phyloP scores from a whole-genome alignment of 2,113 vertebrate genomes.

The Nestor notabilis region DNA sequence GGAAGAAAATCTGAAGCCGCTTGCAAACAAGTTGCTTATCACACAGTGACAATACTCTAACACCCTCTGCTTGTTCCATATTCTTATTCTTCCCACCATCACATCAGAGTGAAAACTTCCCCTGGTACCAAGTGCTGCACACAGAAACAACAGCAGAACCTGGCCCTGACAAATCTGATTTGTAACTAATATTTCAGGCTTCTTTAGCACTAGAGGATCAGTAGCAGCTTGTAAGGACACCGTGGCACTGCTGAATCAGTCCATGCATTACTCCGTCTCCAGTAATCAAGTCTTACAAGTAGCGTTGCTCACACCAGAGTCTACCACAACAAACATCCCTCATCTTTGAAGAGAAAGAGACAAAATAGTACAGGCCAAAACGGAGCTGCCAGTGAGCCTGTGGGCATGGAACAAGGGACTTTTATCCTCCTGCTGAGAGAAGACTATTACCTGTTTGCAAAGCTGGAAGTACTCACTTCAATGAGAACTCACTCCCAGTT shows the following conservation, averaged over 20 bases:
- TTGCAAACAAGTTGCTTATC: conserved; percentile 19
- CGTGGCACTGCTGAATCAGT: not conserved
- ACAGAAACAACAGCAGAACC: not conserved
- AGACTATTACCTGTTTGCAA: not conserved
- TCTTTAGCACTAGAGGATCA: not conserved
- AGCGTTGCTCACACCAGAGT: not conserved
- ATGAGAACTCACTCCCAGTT: too few relatives aligned
- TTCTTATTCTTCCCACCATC: not conserved
- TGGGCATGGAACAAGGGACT: not conserved
- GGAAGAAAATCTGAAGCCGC: conserved; percentile 5
- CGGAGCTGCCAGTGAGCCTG: not conserved
- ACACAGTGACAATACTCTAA: not conserved
- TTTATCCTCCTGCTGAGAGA: not conserved
- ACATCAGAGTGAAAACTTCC: not conserved
- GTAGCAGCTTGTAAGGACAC: not conserved
- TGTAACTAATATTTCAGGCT: conserved; percentile 24
- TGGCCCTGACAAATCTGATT: conserved; percentile 25
- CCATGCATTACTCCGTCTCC: not conserved
- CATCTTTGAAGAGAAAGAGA: not conserved
- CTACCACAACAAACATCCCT: not conserved
- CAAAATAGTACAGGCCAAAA: not conserved
- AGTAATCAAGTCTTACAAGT: not conserved
- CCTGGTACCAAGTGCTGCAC: not conserved
- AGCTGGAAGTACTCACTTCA: not conserved
- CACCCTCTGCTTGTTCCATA: not conserved